A percentile compares a stretch with the other conserved stretches of the same genome.
phyloP scores from a whole-genome alignment of 2,797 vertebrate species.

The Spinus pinus region DNA sequence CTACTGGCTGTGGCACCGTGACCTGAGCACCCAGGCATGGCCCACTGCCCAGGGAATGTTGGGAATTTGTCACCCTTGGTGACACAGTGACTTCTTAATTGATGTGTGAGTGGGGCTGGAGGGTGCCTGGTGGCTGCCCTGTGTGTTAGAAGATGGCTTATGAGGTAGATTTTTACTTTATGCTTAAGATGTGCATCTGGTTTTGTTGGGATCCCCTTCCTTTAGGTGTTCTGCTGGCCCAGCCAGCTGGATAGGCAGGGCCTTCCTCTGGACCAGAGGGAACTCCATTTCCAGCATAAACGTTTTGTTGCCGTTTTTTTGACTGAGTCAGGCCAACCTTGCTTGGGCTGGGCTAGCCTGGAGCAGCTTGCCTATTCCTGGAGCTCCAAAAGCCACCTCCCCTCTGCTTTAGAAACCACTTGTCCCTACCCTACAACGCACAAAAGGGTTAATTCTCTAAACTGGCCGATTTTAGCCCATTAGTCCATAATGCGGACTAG shows the following conservation, averaged over 20 bases:
- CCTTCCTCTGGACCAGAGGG: background rate
- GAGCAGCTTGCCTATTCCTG: background rate
- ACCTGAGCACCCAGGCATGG: background rate
- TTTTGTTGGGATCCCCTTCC: background rate
- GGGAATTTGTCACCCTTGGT: background rate
- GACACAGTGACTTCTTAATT: background rate
- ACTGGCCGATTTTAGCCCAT: constrained; percentile 52
- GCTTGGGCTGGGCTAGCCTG: background rate
- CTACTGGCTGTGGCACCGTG: background rate
- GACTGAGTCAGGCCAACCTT: background rate
- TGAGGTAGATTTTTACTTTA: background rate
- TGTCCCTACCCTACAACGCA: background rate
- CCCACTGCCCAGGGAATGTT: background rate
- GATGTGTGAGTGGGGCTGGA: background rate
- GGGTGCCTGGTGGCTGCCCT: background rate
- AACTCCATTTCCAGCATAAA: background rate
- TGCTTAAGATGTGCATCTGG: background rate
- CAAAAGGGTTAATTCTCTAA: constrained; percentile 63
- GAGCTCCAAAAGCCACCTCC: background rate
- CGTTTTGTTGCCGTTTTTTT: background rate
- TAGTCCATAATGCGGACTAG: constrained; percentile 67
- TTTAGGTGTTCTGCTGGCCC: background rate
- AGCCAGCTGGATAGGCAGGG: background rate
- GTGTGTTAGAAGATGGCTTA: background rate
- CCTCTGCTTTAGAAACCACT: background rate